Percentiles rank a stretch among this genome's conserved stretches.
phyloP scores from a whole-genome alignment of 2,888 invertebrate genomes.

The Andrena bicolor region DNA sequence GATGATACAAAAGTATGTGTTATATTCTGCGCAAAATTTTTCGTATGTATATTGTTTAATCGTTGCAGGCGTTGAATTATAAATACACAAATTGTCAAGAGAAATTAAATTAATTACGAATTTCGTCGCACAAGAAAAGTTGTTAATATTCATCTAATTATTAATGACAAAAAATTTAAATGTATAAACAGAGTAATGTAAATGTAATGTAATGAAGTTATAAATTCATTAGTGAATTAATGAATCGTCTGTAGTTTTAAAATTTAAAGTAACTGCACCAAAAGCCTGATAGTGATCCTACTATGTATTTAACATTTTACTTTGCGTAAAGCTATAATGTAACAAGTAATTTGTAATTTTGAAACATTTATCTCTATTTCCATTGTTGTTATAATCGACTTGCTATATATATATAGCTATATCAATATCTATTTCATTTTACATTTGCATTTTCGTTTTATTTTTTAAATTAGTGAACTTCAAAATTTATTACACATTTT shows the following conservation, averaged over 20 bases:
- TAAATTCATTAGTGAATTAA: too few species aligned
- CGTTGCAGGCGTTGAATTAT: constrained; percentile 37
- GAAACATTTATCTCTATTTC: too few species aligned
- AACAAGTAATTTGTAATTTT: too few species aligned
- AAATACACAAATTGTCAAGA: not conserved
- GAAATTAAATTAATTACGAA: not conserved
- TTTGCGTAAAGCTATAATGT: too few species aligned
- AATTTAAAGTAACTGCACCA: not conserved
- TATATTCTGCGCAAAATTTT: constrained; percentile 41
- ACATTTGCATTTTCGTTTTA: too few species aligned
- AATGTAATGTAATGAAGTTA: not conserved
- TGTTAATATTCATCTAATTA: not conserved
- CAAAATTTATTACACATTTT: too few species aligned
- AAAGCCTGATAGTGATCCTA: not conserved
- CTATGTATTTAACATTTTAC: too few species aligned
- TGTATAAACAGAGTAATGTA: not conserved
- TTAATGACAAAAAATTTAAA: not conserved
- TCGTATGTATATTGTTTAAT: constrained; percentile 42
- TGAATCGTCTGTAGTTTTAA: not conserved
- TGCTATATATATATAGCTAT: too few species aligned
- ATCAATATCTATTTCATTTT: too few species aligned
- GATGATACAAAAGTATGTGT: constrained; percentile 68
- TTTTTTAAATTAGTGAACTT: too few species aligned
- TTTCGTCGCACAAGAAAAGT: not conserved
- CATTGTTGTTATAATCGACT: too few species aligned